Conservation (phyloP, 2,797 vertebrate genomes). For the Harpagifer antarcticus region DNA sequence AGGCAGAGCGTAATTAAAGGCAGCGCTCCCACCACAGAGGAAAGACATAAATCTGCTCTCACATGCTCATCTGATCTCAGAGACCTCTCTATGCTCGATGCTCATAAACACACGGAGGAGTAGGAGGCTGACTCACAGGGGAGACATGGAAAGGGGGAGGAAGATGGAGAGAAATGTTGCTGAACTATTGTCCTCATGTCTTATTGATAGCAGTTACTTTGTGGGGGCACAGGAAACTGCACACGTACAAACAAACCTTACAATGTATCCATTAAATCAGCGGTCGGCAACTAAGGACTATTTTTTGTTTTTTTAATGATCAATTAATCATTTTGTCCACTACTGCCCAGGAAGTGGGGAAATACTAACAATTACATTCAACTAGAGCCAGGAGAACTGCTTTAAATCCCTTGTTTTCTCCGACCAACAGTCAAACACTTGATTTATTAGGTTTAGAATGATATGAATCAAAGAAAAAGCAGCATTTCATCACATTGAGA, state of each 20-base stretch:
- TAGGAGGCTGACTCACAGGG: conserved; percentile 42
- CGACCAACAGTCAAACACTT: background rate
- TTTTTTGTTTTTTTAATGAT: background rate
- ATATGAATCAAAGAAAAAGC: background rate
- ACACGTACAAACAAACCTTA: background rate
- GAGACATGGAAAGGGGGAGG: conserved; percentile 23
- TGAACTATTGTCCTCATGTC: conserved; percentile 18
- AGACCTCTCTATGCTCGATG: conserved; percentile 42
- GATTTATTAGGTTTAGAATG: background rate
- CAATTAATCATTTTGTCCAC: background rate
- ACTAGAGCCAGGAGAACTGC: background rate
- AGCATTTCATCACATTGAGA: background rate
- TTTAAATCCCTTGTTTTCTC: conserved; percentile 5
- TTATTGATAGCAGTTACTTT: conserved; percentile 20
- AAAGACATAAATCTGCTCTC: conserved; percentile 74
- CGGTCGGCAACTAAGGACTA: background rate
- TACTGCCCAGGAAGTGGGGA: background rate
- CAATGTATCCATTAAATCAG: background rate
- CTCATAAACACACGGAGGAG: conserved; percentile 45
- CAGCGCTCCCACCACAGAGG: conserved; percentile 68
- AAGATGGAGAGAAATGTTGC: conserved; percentile 30
- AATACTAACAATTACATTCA: background rate
- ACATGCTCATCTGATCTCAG: conserved; percentile 61
- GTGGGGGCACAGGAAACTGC: conserved; percentile 6
- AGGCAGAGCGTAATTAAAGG: conserved; percentile 77